Conservation (phyloP, 2,113 vertebrate genomes). For the Pseudolaguvia tuberculata region DNA sequence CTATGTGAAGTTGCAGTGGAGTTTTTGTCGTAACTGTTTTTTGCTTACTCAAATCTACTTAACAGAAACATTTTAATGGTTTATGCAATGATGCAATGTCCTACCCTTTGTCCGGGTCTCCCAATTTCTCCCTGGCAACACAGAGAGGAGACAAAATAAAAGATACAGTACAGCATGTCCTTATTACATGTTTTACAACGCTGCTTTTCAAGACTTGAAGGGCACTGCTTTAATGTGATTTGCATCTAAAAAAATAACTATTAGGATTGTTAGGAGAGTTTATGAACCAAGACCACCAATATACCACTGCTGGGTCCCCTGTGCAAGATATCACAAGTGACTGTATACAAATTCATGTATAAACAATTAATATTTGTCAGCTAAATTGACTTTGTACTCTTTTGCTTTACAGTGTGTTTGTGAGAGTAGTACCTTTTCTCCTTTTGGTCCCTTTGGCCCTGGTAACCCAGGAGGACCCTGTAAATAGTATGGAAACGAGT, state of each 20-base stretch:
- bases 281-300: too few relatives aligned
- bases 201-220: neutral
- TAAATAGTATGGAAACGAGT: conserved; percentile 34
- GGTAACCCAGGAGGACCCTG: conserved; percentile 88
- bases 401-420: neutral
- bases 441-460: conserved; percentile 85
- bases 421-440: conserved; percentile 80
- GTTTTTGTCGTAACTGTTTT: too few relatives aligned
- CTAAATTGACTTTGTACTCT: neutral
- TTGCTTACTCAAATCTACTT: conserved; percentile 60
- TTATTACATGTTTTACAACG: neutral
- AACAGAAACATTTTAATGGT: conserved; percentile 52
- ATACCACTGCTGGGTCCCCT: too few relatives aligned
- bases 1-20: conserved; percentile 55
- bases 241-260: neutral
- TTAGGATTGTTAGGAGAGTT: too few relatives aligned
- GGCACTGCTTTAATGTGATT: neutral
- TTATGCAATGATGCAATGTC: conserved; percentile 53
- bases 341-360: neutral
- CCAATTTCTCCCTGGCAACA: conserved; percentile 91
- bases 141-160: conserved; percentile 6
- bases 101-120: conserved; percentile 96
- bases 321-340: neutral
- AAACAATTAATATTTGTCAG: neutral
- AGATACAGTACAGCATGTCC: neutral